phyloP scores from a whole-genome alignment of 1,140 invertebrate genomes.

The Eriocheir sinensis region DNA sequence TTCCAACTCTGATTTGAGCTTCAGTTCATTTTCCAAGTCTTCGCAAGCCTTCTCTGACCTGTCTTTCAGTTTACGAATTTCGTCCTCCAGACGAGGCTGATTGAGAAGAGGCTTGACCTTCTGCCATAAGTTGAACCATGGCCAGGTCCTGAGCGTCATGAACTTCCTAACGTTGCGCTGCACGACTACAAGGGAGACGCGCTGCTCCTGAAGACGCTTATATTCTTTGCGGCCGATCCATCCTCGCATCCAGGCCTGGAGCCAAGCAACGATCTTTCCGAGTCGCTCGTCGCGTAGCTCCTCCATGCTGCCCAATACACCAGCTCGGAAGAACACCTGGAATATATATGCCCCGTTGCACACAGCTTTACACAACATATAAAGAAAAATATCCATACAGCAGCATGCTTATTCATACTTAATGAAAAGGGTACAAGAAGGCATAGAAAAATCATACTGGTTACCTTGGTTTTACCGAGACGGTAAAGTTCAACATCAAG shows the following conservation, averaged over 20 bases:
- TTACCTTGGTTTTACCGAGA: conserved; percentile 85
- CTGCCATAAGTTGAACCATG: conserved; percentile 99
- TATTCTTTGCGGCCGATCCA: conserved; percentile 92
- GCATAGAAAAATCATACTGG: background rate
- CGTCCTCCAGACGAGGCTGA: conserved; percentile 93
- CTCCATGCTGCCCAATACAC: conserved; percentile 63
- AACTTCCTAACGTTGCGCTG: conserved; percentile 99
- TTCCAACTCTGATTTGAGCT: conserved; percentile 51
- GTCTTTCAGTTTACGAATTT: conserved; percentile 24
- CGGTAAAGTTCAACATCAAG: conserved; percentile 85
- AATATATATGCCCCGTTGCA: background rate
- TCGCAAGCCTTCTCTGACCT: conserved; percentile 41
- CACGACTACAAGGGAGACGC: conserved; percentile 96
- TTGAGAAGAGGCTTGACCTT: conserved; percentile 99
- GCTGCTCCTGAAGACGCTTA: conserved; percentile 98
- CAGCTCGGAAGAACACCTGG: conserved; percentile 73
- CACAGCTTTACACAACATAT: background rate
- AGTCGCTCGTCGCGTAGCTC: conserved; percentile 65
- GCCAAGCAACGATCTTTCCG: conserved; percentile 97
- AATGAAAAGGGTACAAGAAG: background rate
- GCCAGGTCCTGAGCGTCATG: conserved; percentile 98
- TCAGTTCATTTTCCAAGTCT: conserved; percentile 39
- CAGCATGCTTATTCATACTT: background rate
- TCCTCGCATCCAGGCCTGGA: conserved; percentile 97
- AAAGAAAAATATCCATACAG: background rate